Evolutionary conservation across 53 echinoderm and acorn worm genomes (phyloP).

Genomic region (Luidia sarsii): DNA sequence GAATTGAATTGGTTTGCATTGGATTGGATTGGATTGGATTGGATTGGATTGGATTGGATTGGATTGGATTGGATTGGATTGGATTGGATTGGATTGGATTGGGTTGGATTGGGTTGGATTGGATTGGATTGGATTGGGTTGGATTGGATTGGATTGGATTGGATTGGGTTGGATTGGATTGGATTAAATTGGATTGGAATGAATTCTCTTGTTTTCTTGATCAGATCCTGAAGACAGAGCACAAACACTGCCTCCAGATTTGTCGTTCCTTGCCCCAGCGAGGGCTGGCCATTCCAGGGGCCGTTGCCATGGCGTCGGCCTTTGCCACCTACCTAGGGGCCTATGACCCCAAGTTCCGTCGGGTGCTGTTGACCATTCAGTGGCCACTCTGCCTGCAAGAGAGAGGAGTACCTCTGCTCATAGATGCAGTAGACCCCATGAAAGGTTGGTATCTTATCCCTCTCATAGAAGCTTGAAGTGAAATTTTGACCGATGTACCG

Average conservation of each 20-base stretch:
- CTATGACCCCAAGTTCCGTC: constrained; percentile 88
- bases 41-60: too few species aligned
- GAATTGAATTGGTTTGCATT: too few species aligned
- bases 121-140: too few species aligned
- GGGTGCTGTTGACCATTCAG: constrained; percentile 91
- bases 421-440: constrained; percentile 96
- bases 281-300: constrained; percentile 90
- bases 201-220: background rate
- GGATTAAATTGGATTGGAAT: background rate
- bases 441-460: too few species aligned
- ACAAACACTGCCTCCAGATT: constrained; percentile 95
- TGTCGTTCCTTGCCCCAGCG: constrained; percentile 90
- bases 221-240: constrained; percentile 89
- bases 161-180: background rate
- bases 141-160: too few species aligned
- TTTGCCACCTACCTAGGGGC: constrained; percentile 95
- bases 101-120: too few species aligned
- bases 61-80: too few species aligned
- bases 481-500: too few species aligned
- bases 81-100: too few species aligned
- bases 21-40: too few species aligned
- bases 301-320: constrained; percentile 89
- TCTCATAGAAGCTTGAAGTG: too few species aligned
- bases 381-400: constrained; percentile 97
- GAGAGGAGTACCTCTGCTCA: constrained; percentile 92